Evolutionary conservation across 2,113 vertebrate genomes (phyloP), one percentile per base, ranked within the genome.

Genomic region (Eolophus roseicapilla): DNA sequence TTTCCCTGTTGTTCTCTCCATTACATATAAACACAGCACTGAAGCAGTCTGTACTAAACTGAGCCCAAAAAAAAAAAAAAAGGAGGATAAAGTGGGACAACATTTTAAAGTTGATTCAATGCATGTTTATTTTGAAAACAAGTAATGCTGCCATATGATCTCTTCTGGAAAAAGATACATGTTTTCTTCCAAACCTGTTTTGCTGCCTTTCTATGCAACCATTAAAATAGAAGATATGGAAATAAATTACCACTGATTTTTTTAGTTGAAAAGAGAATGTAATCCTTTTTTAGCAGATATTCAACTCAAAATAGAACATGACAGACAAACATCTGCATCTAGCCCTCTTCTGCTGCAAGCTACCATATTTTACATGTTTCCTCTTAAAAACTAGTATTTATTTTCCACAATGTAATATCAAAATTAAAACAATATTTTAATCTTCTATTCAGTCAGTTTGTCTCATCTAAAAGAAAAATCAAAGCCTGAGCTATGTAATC

Each of bases 401-500:
- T 81, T 77, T 73, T 13, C 67, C 52, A 27, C 35, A 90, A 59
- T 57, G n/a, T 15, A 83, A 88, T 60, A 63, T 88, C 64, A 92
- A 88, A 94, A 93, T 64, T 67, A 83, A 69, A 94, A 91, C 44
- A 90, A 47, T 78, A 86, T 90, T 83, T 92, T 75, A 31, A 79
- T 95, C 84, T 82, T 57, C 39, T 71, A 33, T 35, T 94, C 76
- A 88, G 25, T 86, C 52, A 78, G 31, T 63, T 83, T 91, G 37
- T 88, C 67, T 94, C 73, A 63, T 55, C 55, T 88, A 90, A 83
- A 88, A 90, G 59, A 93, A 92, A 94, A 96, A 75, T 63, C 46
- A 70, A 76, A 81, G 57, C 82, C 79, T 91, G 78, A 89, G 63
- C 52, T 70, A 24, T 67, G 44, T 87, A 44, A 79, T 92, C 76